Evolutionary conservation across 2,797 vertebrate species (phyloP).

Genomic region (Pachyuromys duprasi): DNA sequence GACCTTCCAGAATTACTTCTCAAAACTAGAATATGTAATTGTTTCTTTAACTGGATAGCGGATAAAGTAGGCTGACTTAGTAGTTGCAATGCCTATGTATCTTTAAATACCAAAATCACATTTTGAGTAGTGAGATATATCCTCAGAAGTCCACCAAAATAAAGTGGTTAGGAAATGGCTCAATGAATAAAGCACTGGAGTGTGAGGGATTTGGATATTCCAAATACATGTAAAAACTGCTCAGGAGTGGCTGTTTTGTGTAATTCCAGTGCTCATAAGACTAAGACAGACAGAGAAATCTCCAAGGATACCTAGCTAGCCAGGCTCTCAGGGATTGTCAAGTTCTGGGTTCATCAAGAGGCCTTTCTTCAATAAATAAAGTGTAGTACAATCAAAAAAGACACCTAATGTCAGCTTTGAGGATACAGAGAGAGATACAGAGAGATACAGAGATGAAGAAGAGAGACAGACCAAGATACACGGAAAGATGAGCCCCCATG

Average conservation of each 20-base stretch:
- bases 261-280: background rate
- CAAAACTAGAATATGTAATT: background rate
- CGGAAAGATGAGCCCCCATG: background rate
- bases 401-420: too few relatives aligned
- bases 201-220: background rate
- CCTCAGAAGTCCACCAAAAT: background rate
- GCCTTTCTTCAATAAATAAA: background rate
- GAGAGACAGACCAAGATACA: background rate
- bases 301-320: background rate
- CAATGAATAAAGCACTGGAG: background rate
- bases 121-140: background rate
- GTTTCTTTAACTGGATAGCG: background rate
- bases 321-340: background rate
- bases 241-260: background rate
- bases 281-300: background rate
- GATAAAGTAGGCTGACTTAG: background rate
- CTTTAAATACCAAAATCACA: background rate
- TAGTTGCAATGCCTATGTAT: background rate
- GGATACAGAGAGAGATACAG: background rate
- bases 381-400: background rate
- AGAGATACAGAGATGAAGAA: background rate
- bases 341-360: background rate
- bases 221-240: background rate
- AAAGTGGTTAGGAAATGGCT: background rate
- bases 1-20: background rate